These are phyloP conservation scores for Aphaenogaster floridana DNA, from an alignment of 1,140 invertebrate genomes.

Conservation along the genomic window DNA sequence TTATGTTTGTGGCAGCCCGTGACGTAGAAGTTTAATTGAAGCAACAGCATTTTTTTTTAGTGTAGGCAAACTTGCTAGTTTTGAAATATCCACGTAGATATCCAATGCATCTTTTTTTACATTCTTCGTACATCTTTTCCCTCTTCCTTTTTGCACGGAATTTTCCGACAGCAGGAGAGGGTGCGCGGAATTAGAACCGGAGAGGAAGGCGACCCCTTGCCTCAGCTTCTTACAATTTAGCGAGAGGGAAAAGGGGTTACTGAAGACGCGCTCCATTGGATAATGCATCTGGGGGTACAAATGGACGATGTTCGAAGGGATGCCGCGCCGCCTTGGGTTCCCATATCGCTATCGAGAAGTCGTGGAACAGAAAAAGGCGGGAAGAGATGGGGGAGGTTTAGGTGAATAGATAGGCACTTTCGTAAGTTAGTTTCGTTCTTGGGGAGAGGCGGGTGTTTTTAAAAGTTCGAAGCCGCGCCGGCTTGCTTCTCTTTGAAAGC, in stretches of 20 bases:
- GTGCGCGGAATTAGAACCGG: constrained; percentile 38
- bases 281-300: constrained; percentile 67
- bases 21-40: too few species aligned
- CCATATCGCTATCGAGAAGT: constrained; percentile 71
- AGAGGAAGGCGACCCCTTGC: background rate
- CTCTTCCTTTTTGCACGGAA: background rate
- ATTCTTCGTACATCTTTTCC: background rate
- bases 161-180: background rate
- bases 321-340: constrained; percentile 38
- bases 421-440: constrained; percentile 69
- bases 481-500: constrained; percentile 30
- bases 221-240: constrained; percentile 11
- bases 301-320: constrained; percentile 59
- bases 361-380: constrained; percentile 19
- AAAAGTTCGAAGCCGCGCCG: constrained; percentile 66
- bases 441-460: constrained; percentile 60
- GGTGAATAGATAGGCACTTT: constrained; percentile 51
- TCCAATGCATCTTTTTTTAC: background rate
- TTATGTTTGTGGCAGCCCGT: too few species aligned
- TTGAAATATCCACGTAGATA: background rate
- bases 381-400: background rate
- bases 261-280: constrained; percentile 46
- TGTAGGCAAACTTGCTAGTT: background rate
- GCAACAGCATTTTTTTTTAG: too few species aligned
- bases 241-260: background rate